These are phyloP conservation scores for Sarcophaga carnaria DNA, from an alignment of 2,888 invertebrate species.

Conservation along the genomic window DNA sequence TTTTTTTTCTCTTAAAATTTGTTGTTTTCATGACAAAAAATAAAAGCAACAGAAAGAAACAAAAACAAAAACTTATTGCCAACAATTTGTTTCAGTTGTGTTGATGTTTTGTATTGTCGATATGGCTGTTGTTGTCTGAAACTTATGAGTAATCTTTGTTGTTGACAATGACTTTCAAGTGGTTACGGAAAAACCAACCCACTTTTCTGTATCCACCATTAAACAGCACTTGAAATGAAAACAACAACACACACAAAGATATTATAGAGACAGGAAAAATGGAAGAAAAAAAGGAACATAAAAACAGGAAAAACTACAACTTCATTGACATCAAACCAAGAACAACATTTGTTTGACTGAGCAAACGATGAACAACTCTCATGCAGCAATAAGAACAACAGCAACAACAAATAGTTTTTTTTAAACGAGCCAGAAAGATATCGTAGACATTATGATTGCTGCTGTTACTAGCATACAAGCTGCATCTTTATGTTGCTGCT, in stretches of 20 bases:
- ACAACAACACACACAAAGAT: conserved; percentile 4
- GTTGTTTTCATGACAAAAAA: not conserved
- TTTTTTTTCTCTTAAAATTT: conserved; percentile 16
- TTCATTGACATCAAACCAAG: conserved; percentile 64
- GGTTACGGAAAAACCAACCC: conserved; percentile 68
- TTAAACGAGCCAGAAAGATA: conserved; percentile 53
- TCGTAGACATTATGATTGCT: conserved; percentile 59
- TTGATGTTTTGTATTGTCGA: not conserved
- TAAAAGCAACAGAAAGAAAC: no score
- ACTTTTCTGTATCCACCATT: conserved; percentile 68
- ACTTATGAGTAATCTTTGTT: conserved; percentile 70
- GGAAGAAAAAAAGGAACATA: not conserved
- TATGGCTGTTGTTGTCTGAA: conserved; percentile 48
- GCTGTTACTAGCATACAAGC: not conserved
- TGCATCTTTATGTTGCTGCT: conserved; percentile 17
- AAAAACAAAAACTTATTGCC: conserved; percentile 15
- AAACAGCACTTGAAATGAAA: conserved; percentile 59
- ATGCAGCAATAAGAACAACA: conserved; percentile 32
- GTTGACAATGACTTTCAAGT: conserved; percentile 70
- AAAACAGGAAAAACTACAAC: conserved; percentile 45
- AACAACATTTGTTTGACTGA: conserved; percentile 65
- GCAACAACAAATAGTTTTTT: conserved; percentile 2
- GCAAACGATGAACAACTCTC: conserved; percentile 38
- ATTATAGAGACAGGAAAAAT: conserved; percentile 21
- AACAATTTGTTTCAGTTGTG: conserved; percentile 44